Evolutionary conservation across 2,797 vertebrate species (phyloP).

Genomic region (Melanitta fusca): DNA sequence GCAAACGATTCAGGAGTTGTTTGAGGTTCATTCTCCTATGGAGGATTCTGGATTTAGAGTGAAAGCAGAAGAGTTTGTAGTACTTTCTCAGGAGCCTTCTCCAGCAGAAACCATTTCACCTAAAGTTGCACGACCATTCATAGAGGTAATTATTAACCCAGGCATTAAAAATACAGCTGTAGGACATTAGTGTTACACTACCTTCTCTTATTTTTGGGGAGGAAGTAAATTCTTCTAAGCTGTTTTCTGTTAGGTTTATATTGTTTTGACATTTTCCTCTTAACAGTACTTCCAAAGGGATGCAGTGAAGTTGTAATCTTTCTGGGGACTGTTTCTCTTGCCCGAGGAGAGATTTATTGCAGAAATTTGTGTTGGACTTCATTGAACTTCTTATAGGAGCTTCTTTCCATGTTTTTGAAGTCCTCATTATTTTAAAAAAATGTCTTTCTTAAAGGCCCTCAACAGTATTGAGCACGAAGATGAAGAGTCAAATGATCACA

Average conservation of each 20-base stretch:
- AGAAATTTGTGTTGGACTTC: not conserved
- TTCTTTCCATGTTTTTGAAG: not conserved
- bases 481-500: constrained; percentile 39
- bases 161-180: not conserved
- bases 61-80: constrained; percentile 97
- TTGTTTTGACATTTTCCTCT: not conserved
- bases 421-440: not conserved
- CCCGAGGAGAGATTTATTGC: not conserved
- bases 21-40: constrained; percentile 88
- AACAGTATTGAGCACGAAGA: constrained; percentile 88
- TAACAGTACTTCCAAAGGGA: not conserved
- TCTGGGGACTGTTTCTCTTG: not conserved
- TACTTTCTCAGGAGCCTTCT: constrained; percentile 95
- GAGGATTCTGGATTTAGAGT: constrained; percentile 92
- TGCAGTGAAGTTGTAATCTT: not conserved
- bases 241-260: not conserved
- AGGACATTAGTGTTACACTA: not conserved
- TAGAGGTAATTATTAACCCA: constrained; percentile 81
- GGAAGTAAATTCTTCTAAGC: not conserved
- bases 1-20: constrained; percentile 98
- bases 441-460: constrained; percentile 82
- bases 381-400: not conserved
- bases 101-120: constrained; percentile 94
- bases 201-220: not conserved
- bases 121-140: constrained; percentile 94